Evolutionary conservation across 2,888 invertebrate species (phyloP).

Genomic region (Pyrrhia umbra): DNA sequence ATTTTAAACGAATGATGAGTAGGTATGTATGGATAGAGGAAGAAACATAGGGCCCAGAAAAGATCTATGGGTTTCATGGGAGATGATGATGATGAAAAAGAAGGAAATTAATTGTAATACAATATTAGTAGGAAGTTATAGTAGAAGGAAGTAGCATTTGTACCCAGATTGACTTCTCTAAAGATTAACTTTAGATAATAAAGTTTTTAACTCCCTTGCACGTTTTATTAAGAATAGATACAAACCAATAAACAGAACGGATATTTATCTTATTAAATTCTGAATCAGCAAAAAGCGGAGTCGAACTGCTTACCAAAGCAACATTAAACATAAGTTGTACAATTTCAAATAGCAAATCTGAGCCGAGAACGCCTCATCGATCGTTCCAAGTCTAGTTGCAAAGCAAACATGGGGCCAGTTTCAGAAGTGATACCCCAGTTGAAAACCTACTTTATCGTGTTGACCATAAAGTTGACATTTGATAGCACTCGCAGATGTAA

Average conservation of each 20-base stretch:
- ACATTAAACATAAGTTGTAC: constrained; percentile 9
- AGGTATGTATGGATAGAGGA: too few relatives aligned
- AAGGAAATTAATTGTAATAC: too few relatives aligned
- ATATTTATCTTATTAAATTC: neutral
- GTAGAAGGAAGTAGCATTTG: too few relatives aligned
- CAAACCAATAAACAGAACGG: too few relatives aligned
- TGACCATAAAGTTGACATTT: constrained; percentile 5
- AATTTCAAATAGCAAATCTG: constrained; percentile 43
- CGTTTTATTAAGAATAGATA: too few relatives aligned
- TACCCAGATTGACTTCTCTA: too few relatives aligned
- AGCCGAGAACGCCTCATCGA: constrained; percentile 36
- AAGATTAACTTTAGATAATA: neutral
- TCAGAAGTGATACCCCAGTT: constrained; percentile 9
- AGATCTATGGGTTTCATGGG: too few relatives aligned
- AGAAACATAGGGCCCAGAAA: too few relatives aligned
- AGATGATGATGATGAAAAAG: too few relatives aligned
- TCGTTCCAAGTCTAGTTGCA: constrained; percentile 39
- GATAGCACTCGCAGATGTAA: neutral
- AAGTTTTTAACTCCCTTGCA: too few relatives aligned
- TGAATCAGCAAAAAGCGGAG: neutral
- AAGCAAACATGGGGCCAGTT: constrained; percentile 41
- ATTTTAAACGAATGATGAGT: too few relatives aligned
- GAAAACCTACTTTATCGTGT: constrained; percentile 23
- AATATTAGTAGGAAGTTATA: too few relatives aligned
- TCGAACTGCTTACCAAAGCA: constrained; percentile 5